phyloP scores from a whole-genome alignment of 2,113 vertebrate species.

The Saccopteryx leptura region DNA sequence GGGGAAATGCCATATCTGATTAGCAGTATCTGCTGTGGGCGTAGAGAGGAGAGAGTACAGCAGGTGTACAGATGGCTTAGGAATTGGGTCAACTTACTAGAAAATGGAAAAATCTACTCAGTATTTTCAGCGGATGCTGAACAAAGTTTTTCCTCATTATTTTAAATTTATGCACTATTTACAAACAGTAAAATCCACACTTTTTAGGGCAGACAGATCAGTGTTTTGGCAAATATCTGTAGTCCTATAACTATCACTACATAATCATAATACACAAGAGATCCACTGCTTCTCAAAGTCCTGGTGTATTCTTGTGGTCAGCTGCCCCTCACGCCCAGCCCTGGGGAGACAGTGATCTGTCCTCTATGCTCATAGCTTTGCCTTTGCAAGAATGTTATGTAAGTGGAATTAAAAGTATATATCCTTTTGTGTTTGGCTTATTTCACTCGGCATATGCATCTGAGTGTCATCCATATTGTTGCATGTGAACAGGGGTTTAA shows the following conservation, averaged over 20 bases:
- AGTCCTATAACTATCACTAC: neutral
- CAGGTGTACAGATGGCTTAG: neutral
- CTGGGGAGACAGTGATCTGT: neutral
- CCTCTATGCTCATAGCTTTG: neutral
- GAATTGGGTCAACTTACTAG: neutral
- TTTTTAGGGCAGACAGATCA: neutral
- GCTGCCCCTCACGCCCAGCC: neutral
- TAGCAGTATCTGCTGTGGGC: neutral
- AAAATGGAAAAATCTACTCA: neutral
- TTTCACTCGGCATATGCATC: neutral
- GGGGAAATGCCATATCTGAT: neutral
- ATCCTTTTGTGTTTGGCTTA: neutral
- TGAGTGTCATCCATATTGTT: neutral
- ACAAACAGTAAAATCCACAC: neutral
- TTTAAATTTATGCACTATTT: conserved; percentile 30
- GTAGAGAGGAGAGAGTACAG: neutral
- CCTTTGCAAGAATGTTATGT: neutral
- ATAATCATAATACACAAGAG: neutral
- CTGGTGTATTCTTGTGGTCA: neutral
- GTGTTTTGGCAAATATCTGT: neutral
- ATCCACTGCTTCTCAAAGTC: rapidly evolving
- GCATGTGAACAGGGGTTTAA: neutral
- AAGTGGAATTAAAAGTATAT: neutral
- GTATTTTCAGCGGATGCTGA: neutral
- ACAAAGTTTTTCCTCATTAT: neutral